Evolutionary conservation across 92 coral and sea anemone genomes (phyloP).

Genomic region (Epizoanthus fatuus): DNA sequence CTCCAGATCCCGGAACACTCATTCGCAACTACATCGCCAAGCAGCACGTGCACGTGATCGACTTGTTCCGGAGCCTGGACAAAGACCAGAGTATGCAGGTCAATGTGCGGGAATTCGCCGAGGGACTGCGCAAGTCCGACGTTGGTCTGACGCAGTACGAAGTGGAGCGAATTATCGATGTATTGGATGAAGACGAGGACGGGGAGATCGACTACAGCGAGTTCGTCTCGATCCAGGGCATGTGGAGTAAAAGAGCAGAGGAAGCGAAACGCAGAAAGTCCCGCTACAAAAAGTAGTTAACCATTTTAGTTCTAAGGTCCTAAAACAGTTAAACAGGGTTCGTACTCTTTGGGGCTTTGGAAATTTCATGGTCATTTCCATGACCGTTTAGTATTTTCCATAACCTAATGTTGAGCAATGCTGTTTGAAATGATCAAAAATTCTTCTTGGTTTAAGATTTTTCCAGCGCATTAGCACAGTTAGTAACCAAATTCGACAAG

Average conservation of each 20-base stretch:
- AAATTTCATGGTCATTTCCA: too few relatives aligned
- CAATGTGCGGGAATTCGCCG: slow-evolving; percentile 88
- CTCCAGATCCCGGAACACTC: slow-evolving; percentile 84
- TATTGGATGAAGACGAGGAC: slow-evolving; percentile 86
- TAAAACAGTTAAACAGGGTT: too few relatives aligned
- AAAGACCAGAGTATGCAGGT: slow-evolving; percentile 94
- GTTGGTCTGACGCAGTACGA: slow-evolving; percentile 87
- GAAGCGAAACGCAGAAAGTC: slow-evolving; percentile 49
- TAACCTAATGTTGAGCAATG: too few relatives aligned
- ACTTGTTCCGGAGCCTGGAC: slow-evolving; percentile 83
- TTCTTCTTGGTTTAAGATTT: too few relatives aligned
- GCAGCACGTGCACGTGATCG: slow-evolving; percentile 86
- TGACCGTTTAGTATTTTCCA: background rate
- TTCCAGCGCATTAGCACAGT: too few relatives aligned
- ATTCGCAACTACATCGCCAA: slow-evolving; percentile 87
- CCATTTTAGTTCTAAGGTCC: background rate
- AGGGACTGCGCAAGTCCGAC: slow-evolving; percentile 85
- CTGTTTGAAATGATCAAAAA: too few relatives aligned
- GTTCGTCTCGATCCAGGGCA: slow-evolving; percentile 90
- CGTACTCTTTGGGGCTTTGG: too few relatives aligned
- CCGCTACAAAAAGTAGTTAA: slow-evolving; percentile 1
- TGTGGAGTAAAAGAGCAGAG: slow-evolving; percentile 67
- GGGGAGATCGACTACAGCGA: slow-evolving; percentile 95
- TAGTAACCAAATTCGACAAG: too few relatives aligned
- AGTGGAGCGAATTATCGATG: slow-evolving; percentile 84